Base-by-base conservation (phyloP, 2,888 invertebrate genomes). In the Nymphalis c-album region DNA sequence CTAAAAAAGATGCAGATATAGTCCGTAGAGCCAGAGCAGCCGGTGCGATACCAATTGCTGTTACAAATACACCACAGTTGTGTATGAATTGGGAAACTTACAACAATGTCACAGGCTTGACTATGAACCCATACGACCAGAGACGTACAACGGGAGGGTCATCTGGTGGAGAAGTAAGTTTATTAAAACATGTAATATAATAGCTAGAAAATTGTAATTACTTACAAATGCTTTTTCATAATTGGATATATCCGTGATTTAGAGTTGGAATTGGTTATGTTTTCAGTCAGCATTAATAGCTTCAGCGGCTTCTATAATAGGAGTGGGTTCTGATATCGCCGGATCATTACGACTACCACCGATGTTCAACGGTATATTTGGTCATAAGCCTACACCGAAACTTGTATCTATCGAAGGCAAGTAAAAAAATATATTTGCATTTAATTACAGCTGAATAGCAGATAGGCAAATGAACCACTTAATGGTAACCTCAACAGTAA, bases 61-160 rank as follows among this genome's bases (percentile, higher is more conserved):
- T 97, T 3, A 98, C 98, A 48, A 98, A 98, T 83, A 96, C 97
- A 0, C 97, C 98, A 0, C 98, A 98, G 80, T 91, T 97, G 60
- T 98, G 98, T 79, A 93, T 98, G 94, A 96, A 96, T 91, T 97
- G 96, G 95, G 98, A 98, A 87, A 97, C 97, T 0, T 95, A 94
- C 76, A 98, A 98, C 87, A 96, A 95, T 68, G 94, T 98, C 0
- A 96, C 96, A 48, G 98, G 99, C 0, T 93, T 95, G 55, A 97
- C 98, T 0, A 95, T 93, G 80, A 99, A 98, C 87, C 98, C 98
- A 0, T 98, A 98, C 80, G 96, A 98, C 81, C 94, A 95, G 64
- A 94, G 94, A 40, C 94, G 96, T 73, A 97, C 95, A 0, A 94
- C 95, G 6, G 98, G 98, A 0, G 98, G 98, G 7, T 98, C 98